Evolutionary conservation across 2,797 vertebrate species (phyloP).

Genomic region (Alosa sapidissima): DNA sequence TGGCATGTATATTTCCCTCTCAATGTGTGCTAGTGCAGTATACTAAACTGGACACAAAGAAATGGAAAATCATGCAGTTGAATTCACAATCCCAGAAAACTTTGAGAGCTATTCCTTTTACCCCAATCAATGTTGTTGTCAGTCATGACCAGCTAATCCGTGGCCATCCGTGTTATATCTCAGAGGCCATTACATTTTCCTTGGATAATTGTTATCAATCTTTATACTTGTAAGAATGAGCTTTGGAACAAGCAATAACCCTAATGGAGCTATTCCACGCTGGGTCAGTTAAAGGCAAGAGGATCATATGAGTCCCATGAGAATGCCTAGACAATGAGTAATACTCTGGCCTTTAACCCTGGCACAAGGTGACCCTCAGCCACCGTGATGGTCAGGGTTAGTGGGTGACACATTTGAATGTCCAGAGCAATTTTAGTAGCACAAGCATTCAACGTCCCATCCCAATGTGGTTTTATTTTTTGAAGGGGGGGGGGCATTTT

Average conservation of each 20-base stretch:
- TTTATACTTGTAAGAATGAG: background rate
- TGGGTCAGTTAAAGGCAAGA: background rate
- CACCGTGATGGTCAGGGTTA: background rate
- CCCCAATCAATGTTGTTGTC: background rate
- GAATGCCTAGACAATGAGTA: slow-evolving; percentile 35
- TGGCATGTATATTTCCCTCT: background rate
- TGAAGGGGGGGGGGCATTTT: background rate
- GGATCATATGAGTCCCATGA: slow-evolving; percentile 12
- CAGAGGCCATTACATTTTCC: background rate
- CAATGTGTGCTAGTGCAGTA: background rate
- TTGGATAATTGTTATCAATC: slow-evolving; percentile 13
- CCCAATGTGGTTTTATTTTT: background rate
- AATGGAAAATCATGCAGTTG: background rate
- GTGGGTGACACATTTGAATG: background rate
- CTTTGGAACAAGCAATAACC: slow-evolving; percentile 14
- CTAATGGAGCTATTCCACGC: background rate
- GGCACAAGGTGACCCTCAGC: slow-evolving; percentile 2
- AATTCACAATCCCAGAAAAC: background rate
- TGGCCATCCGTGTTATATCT: background rate
- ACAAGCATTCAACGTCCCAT: background rate
- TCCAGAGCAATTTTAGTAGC: background rate
- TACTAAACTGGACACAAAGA: background rate
- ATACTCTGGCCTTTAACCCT: slow-evolving; percentile 28
- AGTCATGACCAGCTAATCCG: background rate
- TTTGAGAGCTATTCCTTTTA: background rate